phyloP scores from a whole-genome alignment of 2,888 invertebrate genomes.

The Gymnocheta viridis region DNA sequence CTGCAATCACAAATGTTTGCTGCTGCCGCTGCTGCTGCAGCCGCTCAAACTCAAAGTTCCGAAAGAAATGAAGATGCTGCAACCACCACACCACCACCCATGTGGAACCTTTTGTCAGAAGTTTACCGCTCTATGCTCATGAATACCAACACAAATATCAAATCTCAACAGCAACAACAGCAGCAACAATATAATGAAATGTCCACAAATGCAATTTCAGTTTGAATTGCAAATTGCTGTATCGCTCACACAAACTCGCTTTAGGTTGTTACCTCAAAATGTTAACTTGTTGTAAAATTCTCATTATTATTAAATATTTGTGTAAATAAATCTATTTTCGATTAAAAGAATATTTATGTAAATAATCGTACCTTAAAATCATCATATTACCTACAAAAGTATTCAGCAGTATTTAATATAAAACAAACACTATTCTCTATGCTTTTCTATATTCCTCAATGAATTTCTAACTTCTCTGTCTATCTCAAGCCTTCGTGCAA shows the following conservation, averaged over 20 bases:
- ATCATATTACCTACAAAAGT: slow-evolving; percentile 77
- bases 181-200: slow-evolving; percentile 76
- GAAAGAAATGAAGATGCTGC: slow-evolving; percentile 44
- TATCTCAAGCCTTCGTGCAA: slow-evolving; percentile 66
- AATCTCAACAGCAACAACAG: slow-evolving; percentile 69
- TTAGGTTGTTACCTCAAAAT: slow-evolving; percentile 75
- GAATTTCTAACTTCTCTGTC: not conserved
- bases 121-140: slow-evolving; percentile 81
- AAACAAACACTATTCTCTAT: not conserved
- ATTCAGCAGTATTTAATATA: slow-evolving; percentile 70
- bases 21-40: slow-evolving; percentile 78
- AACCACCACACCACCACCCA: slow-evolving; percentile 69
- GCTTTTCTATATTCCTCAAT: not conserved
- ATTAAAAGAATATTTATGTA: slow-evolving; percentile 32
- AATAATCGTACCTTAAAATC: slow-evolving; percentile 67
- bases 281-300: slow-evolving; percentile 77
- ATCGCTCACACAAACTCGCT: slow-evolving; percentile 63
- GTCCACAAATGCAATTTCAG: slow-evolving; percentile 80
- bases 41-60: slow-evolving; percentile 66
- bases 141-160: slow-evolving; percentile 74
- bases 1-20: slow-evolving; percentile 79
- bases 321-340: slow-evolving; percentile 73
- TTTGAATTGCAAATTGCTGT: slow-evolving; percentile 71
- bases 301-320: slow-evolving; percentile 64
- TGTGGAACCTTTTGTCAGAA: slow-evolving; percentile 81